Evolutionary conservation across 30 jellyfish, hydroid and myxozoan genomes (phyloP), one percentile per base, ranked within the genome.

Genomic region (Sanderia malayensis): DNA sequence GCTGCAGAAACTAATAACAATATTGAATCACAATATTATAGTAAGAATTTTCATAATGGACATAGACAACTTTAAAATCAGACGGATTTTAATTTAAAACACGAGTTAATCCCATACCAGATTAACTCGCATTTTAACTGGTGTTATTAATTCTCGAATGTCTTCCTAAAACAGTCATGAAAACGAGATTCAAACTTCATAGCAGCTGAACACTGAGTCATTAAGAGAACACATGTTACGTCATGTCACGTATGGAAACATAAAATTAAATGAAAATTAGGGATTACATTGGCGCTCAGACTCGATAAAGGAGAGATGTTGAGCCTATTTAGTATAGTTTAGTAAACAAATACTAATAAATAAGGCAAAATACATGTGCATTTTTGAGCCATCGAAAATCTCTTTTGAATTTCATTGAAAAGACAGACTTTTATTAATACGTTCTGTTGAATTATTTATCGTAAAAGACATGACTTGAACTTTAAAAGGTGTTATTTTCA

Each of bases 291-390:
- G 45, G 83, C 44, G 23, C 60, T 71, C 26, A 26, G 29, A 20
- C 73, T 46, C 23, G 29, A 49, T 71, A 44, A 9, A 29, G 72
- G 26, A 26, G 21, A 17, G 63, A 29, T 24, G 64, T 24, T 71
- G 26, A 71, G 71, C 83, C 60, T 57, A 46, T 71, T 71, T 71
- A 57, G 33, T 7, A 6, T 34, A 44, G 74, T 78, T 78, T 67
- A 64, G 73, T 78, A 65, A 65, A 78, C 66, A 24, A 26, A 18
- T 53, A 24, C 37, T 17, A 45, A 17, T 28, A 13, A 55, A 53
- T 30, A 26, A 37, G 34, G 70, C 57, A 49, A 11, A 15, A 3
- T 49, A 19, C 64, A 18, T 19, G 64, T 49, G 64, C 64, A 49
- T 18, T 49, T 49, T 9, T 49, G 64, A 49, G 18, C 18, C 64